These are phyloP conservation scores for Cerceris rybyensis DNA, from an alignment of 2,888 invertebrate species.

Conservation along the genomic window DNA sequence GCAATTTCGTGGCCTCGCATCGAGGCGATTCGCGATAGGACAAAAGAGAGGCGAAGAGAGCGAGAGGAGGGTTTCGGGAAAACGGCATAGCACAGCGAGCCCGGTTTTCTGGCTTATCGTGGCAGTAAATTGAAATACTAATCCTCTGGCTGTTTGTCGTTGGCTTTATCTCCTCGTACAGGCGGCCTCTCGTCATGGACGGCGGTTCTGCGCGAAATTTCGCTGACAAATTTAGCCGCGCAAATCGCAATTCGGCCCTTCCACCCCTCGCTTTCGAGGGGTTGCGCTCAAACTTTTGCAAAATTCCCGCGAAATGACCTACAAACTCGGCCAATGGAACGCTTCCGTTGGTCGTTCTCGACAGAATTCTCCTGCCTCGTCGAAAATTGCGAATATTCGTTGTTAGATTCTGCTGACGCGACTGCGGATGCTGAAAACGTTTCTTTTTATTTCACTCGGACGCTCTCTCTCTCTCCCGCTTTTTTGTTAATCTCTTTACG, in stretches of 20 bases:
- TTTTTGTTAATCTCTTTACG: no score
- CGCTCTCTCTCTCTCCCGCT: no score
- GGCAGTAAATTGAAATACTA: conserved; percentile 49
- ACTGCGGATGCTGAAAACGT: no score
- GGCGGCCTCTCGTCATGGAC: neutral
- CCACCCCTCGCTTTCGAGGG: neutral
- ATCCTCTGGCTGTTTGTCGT: conserved; percentile 33
- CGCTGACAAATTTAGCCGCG: conserved; percentile 59
- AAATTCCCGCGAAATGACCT: neutral
- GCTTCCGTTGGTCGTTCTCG: no score
- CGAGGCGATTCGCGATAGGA: neutral
- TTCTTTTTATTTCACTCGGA: no score
- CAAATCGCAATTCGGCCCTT: conserved; percentile 4
- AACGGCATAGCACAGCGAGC: no score
- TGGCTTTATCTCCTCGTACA: neutral
- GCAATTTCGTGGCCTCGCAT: no score
- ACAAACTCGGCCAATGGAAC: no score
- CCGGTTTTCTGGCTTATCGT: no score
- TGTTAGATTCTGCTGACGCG: no score
- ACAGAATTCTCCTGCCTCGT: no score
- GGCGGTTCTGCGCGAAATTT: conserved; percentile 32
- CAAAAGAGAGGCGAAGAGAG: neutral
- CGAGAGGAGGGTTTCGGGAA: neutral
- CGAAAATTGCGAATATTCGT: no score
- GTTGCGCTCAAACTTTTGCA: neutral